These are phyloP conservation scores for Trypoxylus dichotomus DNA, from an alignment of 1,140 invertebrate genomes.

Conservation along the genomic window DNA sequence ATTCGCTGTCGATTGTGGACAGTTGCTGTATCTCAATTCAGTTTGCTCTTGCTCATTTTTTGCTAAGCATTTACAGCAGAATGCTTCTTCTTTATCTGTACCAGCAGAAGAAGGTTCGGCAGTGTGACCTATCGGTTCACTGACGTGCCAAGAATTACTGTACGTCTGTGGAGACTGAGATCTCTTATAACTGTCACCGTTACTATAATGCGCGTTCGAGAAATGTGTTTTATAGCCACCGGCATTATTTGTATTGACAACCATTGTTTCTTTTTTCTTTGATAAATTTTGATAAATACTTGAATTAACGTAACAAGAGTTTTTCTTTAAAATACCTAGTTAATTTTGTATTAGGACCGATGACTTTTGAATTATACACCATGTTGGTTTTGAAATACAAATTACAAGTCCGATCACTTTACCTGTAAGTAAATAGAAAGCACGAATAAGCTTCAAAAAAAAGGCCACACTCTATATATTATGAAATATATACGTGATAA, in stretches of 20 bases:
- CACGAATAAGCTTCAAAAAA: too few species aligned
- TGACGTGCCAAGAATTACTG: slow-evolving; percentile 39
- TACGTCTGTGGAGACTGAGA: slow-evolving; percentile 37
- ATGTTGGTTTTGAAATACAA: background rate
- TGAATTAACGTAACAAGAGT: background rate
- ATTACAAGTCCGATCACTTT: background rate
- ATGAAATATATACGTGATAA: too few species aligned
- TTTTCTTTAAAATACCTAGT: background rate
- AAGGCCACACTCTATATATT: too few species aligned
- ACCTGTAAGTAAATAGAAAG: background rate
- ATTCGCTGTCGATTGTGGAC: slow-evolving; percentile 40
- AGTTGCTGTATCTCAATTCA: slow-evolving; percentile 40
- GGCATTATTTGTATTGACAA: background rate
- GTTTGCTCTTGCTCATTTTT: slow-evolving; percentile 30
- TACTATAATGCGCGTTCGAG: background rate
- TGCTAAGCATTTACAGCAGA: slow-evolving; percentile 35
- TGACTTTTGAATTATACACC: background rate
- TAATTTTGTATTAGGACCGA: background rate
- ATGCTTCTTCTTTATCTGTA: slow-evolving; percentile 29
- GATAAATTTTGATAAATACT: background rate
- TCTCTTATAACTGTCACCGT: slow-evolving; percentile 13
- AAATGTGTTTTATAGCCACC: background rate
- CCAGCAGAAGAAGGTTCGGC: slow-evolving; percentile 7
- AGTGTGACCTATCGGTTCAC: slow-evolving; percentile 34
- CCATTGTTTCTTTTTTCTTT: background rate